Base-by-base conservation (phyloP, 2,888 invertebrate genomes). In the Nemoura dubitans region DNA sequence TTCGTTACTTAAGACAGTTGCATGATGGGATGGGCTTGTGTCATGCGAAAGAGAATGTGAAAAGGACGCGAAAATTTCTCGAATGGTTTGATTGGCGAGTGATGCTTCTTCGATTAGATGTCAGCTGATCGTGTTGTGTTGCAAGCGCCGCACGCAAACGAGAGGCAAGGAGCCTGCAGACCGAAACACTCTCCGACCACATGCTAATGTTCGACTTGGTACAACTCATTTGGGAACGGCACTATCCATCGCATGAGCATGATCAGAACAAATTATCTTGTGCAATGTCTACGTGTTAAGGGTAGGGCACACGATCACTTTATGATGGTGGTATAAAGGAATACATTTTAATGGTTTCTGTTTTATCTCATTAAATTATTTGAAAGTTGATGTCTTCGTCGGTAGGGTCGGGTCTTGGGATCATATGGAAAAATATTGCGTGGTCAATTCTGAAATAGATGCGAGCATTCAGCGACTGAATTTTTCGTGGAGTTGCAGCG, bases 341-440 rank as follows among this genome's bases (percentile, higher is more conserved):
- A 59, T 59, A 59, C 59, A 59, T 59, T 59, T 36, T 59, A 59
- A 59, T 59, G 59, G 59, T 59, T 36, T 59, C 59, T 59, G 59
- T 59, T 59, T 3, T 59, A 59, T 59, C 59, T 59, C 59, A 59
- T 59, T 59, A 59, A 59, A 59, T 59, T 59, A 59, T 59, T 59
- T 59, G 59, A 59, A 59, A 59, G 59, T 59, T 59, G 59, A 59
- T 21, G 59, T 59, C 59, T 59, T 59, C 59, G 59, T 59, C 59
- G 16, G 59, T 59, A 3, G 16, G 59, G 59, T 21, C 36, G 36
- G 36, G 36, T 10, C 36, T 36, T 10, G 36, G 36, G 36, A 36
- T 36, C 36, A 36, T 36, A 21, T 1, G 59, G 16, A 59, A 59
- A 59, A 59, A 59, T 59, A 59, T 59, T 59, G 59, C 59, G 14